Evolutionary conservation across 2,888 invertebrate genomes (phyloP).

Genomic region (Dromius quadrimaculatus): DNA sequence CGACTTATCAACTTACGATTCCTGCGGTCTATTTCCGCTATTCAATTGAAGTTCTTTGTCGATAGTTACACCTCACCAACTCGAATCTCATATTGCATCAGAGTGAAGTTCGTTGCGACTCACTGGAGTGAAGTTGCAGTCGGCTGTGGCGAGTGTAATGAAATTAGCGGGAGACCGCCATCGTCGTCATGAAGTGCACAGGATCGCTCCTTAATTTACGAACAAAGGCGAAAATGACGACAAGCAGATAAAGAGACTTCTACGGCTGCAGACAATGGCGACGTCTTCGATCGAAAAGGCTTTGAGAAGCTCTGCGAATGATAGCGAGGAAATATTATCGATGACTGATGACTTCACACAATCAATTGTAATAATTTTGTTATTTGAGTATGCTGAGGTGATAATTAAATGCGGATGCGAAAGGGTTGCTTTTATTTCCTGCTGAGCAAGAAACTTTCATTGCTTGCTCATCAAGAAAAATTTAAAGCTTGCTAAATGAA

Average conservation of each 20-base stretch:
- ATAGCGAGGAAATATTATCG: constrained; percentile 33
- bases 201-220: constrained; percentile 46
- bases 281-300: constrained; percentile 25
- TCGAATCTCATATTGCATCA: constrained; percentile 9
- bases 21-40: constrained; percentile 22
- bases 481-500: no score
- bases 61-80: constrained; percentile 23
- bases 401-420: constrained; percentile 20
- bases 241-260: constrained; percentile 42
- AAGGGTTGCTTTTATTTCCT: no score
- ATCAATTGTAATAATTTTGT: neutral
- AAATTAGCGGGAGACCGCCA: constrained; percentile 20
- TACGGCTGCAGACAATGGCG: constrained; percentile 43
- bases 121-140: constrained; percentile 29
- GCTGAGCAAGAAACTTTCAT: no score
- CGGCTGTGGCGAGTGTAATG: constrained; percentile 17
- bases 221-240: constrained; percentile 44
- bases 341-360: constrained; percentile 4
- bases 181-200: constrained; percentile 37
- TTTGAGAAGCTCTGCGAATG: constrained; percentile 15
- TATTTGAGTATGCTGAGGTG: neutral
- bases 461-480: no score
- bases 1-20: no score
- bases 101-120: constrained; percentile 14
- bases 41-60: constrained; percentile 29